Evolutionary conservation across 2,888 invertebrate species (phyloP).

Genomic region (Chrysolina haemoptera): DNA sequence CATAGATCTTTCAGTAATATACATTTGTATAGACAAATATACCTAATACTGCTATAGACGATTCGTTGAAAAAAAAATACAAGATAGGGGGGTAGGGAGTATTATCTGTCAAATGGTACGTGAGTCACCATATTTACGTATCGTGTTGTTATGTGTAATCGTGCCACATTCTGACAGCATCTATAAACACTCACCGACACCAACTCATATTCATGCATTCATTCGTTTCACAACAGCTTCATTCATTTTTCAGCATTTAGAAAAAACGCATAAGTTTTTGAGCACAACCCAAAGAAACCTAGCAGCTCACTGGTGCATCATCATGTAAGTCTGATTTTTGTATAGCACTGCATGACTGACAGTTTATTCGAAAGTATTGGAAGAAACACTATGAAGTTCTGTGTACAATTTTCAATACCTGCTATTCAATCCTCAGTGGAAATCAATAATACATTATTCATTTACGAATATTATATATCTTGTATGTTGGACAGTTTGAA

Average conservation of each 20-base stretch:
- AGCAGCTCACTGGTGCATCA: constrained; percentile 27
- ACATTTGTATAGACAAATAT: too few species aligned
- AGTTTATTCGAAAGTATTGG: not conserved
- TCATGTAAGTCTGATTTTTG: constrained; percentile 36
- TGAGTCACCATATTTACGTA: not conserved
- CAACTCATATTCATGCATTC: constrained; percentile 23
- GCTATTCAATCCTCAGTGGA: too few species aligned
- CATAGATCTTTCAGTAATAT: too few species aligned
- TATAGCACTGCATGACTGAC: constrained; percentile 2
- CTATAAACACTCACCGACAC: not conserved
- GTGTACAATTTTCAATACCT: too few species aligned
- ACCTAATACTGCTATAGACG: too few species aligned
- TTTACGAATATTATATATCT: not conserved
- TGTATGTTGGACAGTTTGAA: not conserved
- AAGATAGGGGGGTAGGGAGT: too few species aligned
- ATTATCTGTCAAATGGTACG: not conserved
- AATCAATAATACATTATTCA: too few species aligned
- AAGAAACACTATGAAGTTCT: not conserved
- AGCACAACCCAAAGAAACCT: constrained; percentile 21
- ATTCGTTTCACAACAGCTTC: constrained; percentile 33
- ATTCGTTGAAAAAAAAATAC: too few species aligned
- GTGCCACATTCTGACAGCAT: not conserved
- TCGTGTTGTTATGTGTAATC: not conserved
- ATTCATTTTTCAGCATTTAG: constrained; percentile 34
- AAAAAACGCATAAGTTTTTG: constrained; percentile 27